These are phyloP conservation scores for Oscheius sp. DNA, from an alignment of 2,888 invertebrate species.

Conservation along the genomic window DNA sequence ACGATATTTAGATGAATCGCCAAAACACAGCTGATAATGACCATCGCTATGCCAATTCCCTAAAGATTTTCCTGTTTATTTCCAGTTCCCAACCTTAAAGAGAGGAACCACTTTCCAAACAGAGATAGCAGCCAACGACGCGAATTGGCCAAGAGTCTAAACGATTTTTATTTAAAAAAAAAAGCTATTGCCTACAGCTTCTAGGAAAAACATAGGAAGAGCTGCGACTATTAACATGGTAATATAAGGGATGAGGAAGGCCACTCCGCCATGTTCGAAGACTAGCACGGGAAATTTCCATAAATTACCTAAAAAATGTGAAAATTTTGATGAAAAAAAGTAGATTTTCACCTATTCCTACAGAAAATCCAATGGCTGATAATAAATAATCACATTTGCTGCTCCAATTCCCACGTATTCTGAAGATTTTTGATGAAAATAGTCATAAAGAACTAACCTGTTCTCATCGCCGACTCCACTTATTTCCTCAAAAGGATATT, in stretches of 20 bases:
- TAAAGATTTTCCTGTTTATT: too few relatives aligned
- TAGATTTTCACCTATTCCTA: conserved; percentile 59
- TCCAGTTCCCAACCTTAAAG: conserved; percentile 76
- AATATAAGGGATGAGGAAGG: conserved; percentile 84
- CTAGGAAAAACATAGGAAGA: conserved; percentile 84
- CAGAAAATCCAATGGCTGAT: conserved; percentile 75
- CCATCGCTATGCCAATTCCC: conserved; percentile 75
- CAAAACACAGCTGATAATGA: conserved; percentile 73
- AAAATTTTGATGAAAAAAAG: background rate
- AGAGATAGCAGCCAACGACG: conserved; percentile 79
- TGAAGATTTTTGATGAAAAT: background rate
- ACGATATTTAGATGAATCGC: conserved; percentile 75
- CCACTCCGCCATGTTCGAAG: conserved; percentile 69
- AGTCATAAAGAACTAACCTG: conserved; percentile 54
- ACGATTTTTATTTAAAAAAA: background rate
- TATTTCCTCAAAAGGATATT: conserved; percentile 69
- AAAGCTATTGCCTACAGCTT: conserved; percentile 70
- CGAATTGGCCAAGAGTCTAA: conserved; percentile 81
- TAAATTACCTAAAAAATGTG: conserved; percentile 73
- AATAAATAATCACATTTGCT: conserved; percentile 75
- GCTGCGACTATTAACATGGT: conserved; percentile 83
- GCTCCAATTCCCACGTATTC: conserved; percentile 72
- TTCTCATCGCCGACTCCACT: conserved; percentile 72
- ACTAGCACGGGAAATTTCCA: conserved; percentile 77
- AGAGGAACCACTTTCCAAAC: conserved; percentile 84